Evolutionary conservation across 2,888 invertebrate species (phyloP).

Genomic region (Mesorhabditis spiculigera): DNA sequence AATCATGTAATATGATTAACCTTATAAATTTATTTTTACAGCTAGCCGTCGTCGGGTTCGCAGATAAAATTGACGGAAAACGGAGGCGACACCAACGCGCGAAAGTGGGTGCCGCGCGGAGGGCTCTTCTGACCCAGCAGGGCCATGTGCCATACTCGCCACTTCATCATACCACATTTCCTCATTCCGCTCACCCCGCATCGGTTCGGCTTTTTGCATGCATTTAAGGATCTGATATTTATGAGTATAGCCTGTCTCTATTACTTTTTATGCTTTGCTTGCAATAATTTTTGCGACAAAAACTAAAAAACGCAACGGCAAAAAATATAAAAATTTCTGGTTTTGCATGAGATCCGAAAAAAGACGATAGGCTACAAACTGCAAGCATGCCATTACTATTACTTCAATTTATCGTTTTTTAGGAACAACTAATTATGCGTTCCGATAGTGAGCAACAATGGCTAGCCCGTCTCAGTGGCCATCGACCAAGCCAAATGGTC

Average conservation of each 20-base stretch:
- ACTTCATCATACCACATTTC: not conserved
- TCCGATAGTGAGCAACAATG: constrained; percentile 56
- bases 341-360: not conserved
- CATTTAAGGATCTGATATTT: too few species aligned
- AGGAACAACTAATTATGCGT: constrained; percentile 42
- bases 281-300: too few species aligned
- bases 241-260: not conserved
- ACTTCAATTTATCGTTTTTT: not conserved
- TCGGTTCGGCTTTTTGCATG: not conserved
- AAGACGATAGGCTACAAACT: not conserved
- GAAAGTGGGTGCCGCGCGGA: not conserved
- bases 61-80: constrained; percentile 50
- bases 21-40: constrained; percentile 15
- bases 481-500: constrained; percentile 17
- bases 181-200: not conserved
- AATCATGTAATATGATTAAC: too few species aligned
- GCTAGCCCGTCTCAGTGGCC: constrained; percentile 34
- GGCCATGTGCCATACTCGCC: not conserved
- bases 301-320: too few species aligned
- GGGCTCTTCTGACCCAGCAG: not conserved
- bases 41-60: constrained; percentile 57
- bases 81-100: constrained; percentile 26
- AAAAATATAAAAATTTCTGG: too few species aligned
- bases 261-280: not conserved
- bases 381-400: not conserved